These are phyloP conservation scores for Odontamblyopus lacepedii DNA, from an alignment of 2,797 vertebrate genomes.

Conservation along the genomic window DNA sequence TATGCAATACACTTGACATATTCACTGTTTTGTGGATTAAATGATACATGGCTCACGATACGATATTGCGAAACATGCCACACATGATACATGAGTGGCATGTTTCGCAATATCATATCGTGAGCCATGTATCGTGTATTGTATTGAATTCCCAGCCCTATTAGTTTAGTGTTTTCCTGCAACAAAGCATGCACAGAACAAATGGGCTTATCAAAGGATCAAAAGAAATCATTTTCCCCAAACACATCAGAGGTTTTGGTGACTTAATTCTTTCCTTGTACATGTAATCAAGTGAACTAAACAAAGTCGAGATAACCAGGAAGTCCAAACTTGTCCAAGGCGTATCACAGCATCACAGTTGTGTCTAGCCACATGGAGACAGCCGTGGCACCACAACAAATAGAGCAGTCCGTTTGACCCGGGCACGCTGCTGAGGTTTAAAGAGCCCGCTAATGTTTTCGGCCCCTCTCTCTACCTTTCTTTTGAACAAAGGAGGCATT, in stretches of 20 bases:
- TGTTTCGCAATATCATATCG: too few relatives aligned
- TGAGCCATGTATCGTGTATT: too few relatives aligned
- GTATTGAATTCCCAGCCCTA: too few relatives aligned
- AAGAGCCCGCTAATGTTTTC: conserved; percentile 49
- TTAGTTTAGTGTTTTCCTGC: not conserved
- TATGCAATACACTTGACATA: too few relatives aligned
- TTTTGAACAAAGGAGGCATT: conserved; percentile 61
- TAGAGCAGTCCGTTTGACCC: conserved; percentile 31
- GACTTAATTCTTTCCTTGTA: conserved; percentile 14
- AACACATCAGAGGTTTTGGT: conserved; percentile 5
- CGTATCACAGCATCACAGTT: conserved; percentile 9
- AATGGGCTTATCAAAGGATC: not conserved
- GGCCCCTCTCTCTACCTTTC: conserved; percentile 18
- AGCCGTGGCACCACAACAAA: conserved; percentile 20
- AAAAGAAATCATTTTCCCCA: not conserved
- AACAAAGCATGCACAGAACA: not conserved
- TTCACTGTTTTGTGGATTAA: too few relatives aligned
- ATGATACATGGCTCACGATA: too few relatives aligned
- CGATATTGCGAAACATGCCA: too few relatives aligned
- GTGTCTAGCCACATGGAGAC: conserved; percentile 15
- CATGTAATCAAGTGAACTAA: conserved; percentile 29
- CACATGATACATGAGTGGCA: too few relatives aligned
- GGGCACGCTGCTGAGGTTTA: conserved; percentile 22
- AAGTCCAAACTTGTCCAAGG: conserved; percentile 10
- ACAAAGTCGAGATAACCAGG: conserved; percentile 5